Conservation (phyloP, 2,888 invertebrate genomes). For the Dolichomitus sp. region DNA sequence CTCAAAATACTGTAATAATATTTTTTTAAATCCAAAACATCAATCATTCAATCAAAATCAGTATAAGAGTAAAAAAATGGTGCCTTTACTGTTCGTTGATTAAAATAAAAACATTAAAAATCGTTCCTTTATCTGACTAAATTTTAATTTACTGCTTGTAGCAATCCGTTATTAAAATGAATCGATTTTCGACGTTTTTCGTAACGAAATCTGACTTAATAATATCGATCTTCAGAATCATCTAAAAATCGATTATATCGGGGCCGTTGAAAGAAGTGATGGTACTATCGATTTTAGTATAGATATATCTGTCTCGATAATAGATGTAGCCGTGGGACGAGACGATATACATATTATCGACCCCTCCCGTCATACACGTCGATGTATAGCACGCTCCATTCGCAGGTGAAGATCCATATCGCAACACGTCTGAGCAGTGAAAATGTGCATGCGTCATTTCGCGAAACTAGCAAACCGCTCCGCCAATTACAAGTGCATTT, state of each 20-base stretch:
- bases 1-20: too few relatives aligned
- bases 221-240: too few relatives aligned
- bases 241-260: neutral
- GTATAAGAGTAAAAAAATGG: too few relatives aligned
- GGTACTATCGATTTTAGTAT: neutral
- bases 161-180: too few relatives aligned
- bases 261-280: neutral
- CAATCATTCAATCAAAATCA: too few relatives aligned
- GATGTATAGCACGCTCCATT: conserved; percentile 20
- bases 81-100: too few relatives aligned
- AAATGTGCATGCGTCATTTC: conserved; percentile 58
- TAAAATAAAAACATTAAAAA: too few relatives aligned
- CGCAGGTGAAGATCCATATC: conserved; percentile 50
- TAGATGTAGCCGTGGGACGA: neutral
- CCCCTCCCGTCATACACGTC: conserved; percentile 1
- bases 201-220: too few relatives aligned
- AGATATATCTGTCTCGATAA: neutral
- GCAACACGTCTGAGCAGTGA: conserved; percentile 31
- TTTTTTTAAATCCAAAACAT: too few relatives aligned
- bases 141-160: too few relatives aligned
- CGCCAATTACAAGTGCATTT: conserved; percentile 54
- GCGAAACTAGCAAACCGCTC: conserved; percentile 47
- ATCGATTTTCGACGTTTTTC: too few relatives aligned
- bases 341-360: neutral
- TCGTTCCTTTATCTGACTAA: too few relatives aligned